Conservation (phyloP, 2,888 invertebrate species). For the Mythimna vitellina region DNA sequence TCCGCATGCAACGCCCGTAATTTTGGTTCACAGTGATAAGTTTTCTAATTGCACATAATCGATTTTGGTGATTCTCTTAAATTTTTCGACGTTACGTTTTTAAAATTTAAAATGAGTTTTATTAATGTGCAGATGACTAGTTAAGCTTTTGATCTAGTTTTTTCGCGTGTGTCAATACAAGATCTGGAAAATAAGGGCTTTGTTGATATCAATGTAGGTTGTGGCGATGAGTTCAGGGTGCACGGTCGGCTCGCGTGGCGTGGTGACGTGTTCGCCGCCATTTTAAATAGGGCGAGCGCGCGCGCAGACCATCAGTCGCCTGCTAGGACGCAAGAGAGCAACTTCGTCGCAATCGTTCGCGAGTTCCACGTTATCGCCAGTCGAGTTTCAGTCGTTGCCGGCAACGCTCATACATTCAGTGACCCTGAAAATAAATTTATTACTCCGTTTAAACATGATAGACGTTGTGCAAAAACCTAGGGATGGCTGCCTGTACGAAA, state of each 20-base stretch:
- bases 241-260: slow-evolving; percentile 87
- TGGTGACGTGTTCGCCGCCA: slow-evolving; percentile 86
- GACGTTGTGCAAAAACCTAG: slow-evolving; percentile 85
- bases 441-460: slow-evolving; percentile 80
- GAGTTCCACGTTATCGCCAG: slow-evolving; percentile 70
- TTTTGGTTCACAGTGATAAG: slow-evolving; percentile 53
- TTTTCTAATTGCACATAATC: slow-evolving; percentile 52
- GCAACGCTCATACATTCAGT: slow-evolving; percentile 73
- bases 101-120: slow-evolving; percentile 14
- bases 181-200: slow-evolving; percentile 77
- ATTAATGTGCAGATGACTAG: not conserved
- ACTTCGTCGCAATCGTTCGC: slow-evolving; percentile 67
- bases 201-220: slow-evolving; percentile 79
- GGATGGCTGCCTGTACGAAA: slow-evolving; percentile 92
- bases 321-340: slow-evolving; percentile 80
- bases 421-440: slow-evolving; percentile 74
- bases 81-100: slow-evolving; percentile 2
- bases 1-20: slow-evolving; percentile 65
- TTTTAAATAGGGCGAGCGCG: slow-evolving; percentile 88
- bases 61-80: slow-evolving; percentile 45
- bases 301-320: slow-evolving; percentile 92
- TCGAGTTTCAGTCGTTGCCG: slow-evolving; percentile 74
- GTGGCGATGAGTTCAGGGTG: slow-evolving; percentile 83
- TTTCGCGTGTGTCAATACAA: slow-evolving; percentile 20
- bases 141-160: slow-evolving; percentile 9